Base-by-base conservation (phyloP, 2,888 invertebrate species). In the Spodoptera littoralis region DNA sequence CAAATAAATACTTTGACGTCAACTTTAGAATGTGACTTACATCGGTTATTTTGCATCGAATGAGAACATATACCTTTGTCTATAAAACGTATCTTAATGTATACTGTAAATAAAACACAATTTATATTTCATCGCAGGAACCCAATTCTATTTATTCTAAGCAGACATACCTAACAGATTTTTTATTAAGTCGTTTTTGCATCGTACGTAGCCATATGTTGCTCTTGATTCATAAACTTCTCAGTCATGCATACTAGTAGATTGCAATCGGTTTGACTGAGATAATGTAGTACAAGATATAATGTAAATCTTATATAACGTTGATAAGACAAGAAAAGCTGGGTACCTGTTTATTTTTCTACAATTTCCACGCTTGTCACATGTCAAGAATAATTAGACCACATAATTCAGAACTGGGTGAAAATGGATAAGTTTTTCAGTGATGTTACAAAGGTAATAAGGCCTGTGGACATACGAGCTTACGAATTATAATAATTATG, bases 201-300 rank as follows among this genome's bases (percentile, higher is more conserved):
- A 50, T 62, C 42, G 12, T 12, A 55, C 65, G 47, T 41, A 58
- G 60, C 67, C 74, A 74, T 76, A 72, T 74, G 73, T 74, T 67
- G 52, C 11, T 58, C 61, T 64, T 73, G 43, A 77, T 75, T 76
- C 65, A 60, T 56, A 12, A 30, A 65, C 48, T 50, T 55, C 12
- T 50, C 51, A 69, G 54, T 47, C 55, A 72, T 61, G 53, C 49
- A 53, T 52, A 24, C 60, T 65, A 65, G 43, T 73, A 58, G 52
- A 69, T 60, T 55, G 47, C 44, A 46, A 64, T 51, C 46, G 41
- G 41, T 44, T 43, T 55, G 3, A 49, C 11, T 55, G 12, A 60
- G 43, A 57, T 57, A 18, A 18, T 18, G 18, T 18, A 18, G 1
- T 18, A 18, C 18, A 18, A 18, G 18, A 18, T 52, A 53, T 55